phyloP scores from a whole-genome alignment of 1,140 invertebrate genomes.

The Mactra quadrangularis region DNA sequence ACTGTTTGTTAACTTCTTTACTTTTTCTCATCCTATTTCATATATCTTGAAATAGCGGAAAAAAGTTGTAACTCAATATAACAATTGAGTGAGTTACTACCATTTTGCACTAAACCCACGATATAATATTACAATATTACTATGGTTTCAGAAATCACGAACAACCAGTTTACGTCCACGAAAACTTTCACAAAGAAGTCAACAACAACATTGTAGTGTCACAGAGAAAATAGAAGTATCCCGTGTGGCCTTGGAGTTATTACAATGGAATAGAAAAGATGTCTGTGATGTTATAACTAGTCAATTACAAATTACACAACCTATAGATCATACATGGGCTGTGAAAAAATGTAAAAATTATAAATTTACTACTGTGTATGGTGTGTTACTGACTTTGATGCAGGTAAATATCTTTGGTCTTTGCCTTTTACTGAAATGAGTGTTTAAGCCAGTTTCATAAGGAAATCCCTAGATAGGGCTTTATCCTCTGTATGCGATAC shows the following conservation, averaged over 20 bases:
- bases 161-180: slow-evolving; percentile 31
- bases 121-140: too few relatives aligned
- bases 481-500: too few relatives aligned
- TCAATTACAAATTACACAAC: slow-evolving; percentile 92
- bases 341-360: slow-evolving; percentile 91
- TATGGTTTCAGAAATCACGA: slow-evolving; percentile 27
- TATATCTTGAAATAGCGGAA: too few relatives aligned
- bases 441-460: too few relatives aligned
- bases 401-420: too few relatives aligned
- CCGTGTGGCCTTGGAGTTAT: slow-evolving; percentile 91
- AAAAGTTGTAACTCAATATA: too few relatives aligned
- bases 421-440: too few relatives aligned
- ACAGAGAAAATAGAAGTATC: slow-evolving; percentile 76
- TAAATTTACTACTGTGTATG: slow-evolving; percentile 93
- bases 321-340: slow-evolving; percentile 92
- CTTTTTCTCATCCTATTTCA: too few relatives aligned
- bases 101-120: too few relatives aligned
- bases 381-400: slow-evolving; percentile 90
- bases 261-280: slow-evolving; percentile 95
- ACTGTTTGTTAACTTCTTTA: too few relatives aligned
- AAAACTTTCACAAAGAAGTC: slow-evolving; percentile 17
- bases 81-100: too few relatives aligned
- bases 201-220: slow-evolving; percentile 56
- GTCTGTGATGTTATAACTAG: slow-evolving; percentile 94
- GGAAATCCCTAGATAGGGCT: too few relatives aligned